phyloP scores from a whole-genome alignment of 2,888 invertebrate species.

The Aleiodes testaceus region DNA sequence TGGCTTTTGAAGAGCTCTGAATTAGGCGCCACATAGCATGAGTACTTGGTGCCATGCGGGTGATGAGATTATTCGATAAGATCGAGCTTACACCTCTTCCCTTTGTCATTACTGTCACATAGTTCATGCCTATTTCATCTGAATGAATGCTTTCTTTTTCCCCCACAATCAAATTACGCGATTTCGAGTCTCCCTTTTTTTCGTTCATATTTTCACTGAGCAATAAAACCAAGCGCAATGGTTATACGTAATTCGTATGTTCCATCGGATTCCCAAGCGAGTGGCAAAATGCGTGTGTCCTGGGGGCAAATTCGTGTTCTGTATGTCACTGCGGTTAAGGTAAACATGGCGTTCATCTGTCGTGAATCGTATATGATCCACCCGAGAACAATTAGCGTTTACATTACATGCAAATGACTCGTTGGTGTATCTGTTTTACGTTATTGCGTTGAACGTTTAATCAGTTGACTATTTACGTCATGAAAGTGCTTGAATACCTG shows the following conservation, averaged over 20 bases:
- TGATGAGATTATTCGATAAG: conserved; percentile 29
- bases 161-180: too few relatives aligned
- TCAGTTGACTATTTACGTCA: conserved; percentile 27
- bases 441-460: conserved; percentile 30
- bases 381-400: conserved; percentile 30
- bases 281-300: conserved; percentile 19
- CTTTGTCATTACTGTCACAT: neutral
- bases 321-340: conserved; percentile 27
- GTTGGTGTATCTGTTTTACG: neutral
- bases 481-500: conserved; percentile 11
- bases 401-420: conserved; percentile 24
- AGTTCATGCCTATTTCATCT: too few relatives aligned
- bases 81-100: neutral
- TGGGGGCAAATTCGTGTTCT: conserved; percentile 5
- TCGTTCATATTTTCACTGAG: neutral
- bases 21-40: too few relatives aligned
- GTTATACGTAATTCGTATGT: conserved; percentile 9
- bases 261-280: conserved; percentile 33
- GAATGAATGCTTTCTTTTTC: too few relatives aligned
- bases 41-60: too few relatives aligned
- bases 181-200: too few relatives aligned
- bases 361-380: conserved; percentile 33
- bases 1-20: conserved; percentile 1
- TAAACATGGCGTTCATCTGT: conserved; percentile 32
- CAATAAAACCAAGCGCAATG: neutral